Evolutionary conservation across 2,113 vertebrate genomes (phyloP).

Genomic region (Columbina picui): DNA sequence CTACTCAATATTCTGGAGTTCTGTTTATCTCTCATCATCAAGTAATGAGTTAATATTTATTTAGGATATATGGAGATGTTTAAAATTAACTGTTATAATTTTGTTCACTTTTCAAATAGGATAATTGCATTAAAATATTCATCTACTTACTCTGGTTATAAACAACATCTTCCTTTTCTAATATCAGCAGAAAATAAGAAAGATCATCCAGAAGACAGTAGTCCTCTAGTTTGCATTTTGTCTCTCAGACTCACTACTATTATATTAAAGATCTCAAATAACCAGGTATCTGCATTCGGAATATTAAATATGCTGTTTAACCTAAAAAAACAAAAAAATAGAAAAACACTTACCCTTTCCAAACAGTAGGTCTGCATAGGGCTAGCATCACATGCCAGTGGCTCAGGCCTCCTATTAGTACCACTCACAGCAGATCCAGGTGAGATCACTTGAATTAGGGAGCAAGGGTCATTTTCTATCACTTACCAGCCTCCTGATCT

Average conservation of each 20-base stretch:
- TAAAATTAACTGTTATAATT: neutral
- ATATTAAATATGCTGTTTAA: neutral
- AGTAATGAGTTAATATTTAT: neutral
- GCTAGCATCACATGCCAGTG: neutral
- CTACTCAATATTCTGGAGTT: neutral
- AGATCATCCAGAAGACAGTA: neutral
- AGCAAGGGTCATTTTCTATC: slow-evolving; percentile 15
- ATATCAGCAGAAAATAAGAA: neutral
- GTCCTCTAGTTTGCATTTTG: neutral
- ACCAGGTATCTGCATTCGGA: neutral
- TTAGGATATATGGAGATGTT: neutral
- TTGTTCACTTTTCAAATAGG: neutral
- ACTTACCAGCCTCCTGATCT: neutral
- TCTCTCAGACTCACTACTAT: neutral
- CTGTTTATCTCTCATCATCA: neutral
- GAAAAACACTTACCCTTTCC: neutral
- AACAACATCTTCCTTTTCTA: neutral
- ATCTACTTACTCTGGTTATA: neutral
- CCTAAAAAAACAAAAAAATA: neutral
- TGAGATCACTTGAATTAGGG: neutral
- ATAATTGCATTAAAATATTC: neutral
- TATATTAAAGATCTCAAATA: neutral
- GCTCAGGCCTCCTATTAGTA: neutral
- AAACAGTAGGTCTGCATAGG: neutral
- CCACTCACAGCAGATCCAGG: slow-evolving; percentile 12